Percentiles rank a stretch among this genome's conserved stretches.
Conservation (phyloP, 2,888 invertebrate genomes). For the Pseudeuparius sepicola region DNA sequence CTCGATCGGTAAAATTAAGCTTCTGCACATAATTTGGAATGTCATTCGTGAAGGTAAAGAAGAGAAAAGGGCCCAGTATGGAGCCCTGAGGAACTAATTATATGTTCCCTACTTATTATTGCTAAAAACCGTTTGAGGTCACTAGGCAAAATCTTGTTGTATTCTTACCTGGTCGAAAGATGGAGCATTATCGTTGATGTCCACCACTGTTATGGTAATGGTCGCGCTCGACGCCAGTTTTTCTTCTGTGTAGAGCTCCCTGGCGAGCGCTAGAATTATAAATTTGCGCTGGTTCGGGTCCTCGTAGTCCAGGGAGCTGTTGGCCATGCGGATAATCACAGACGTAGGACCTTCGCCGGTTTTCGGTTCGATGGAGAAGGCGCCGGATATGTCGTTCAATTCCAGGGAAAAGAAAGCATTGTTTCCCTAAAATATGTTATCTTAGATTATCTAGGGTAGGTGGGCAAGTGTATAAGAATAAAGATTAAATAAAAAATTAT, state of each 20-base stretch:
- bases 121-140: no score
- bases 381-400: conserved; percentile 69
- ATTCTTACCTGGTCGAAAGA: conserved; percentile 64
- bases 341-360: conserved; percentile 70
- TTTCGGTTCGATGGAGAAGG: conserved; percentile 75
- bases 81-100: no score
- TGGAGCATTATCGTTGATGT: conserved; percentile 82
- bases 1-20: no score
- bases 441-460: background rate
- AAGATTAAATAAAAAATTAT: conserved; percentile 1
- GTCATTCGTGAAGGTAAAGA: no score
- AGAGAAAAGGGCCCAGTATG: no score
- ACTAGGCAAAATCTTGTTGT: no score
- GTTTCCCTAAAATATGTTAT: conserved; percentile 50
- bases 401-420: conserved; percentile 75
- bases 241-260: conserved; percentile 66
- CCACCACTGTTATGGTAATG: conserved; percentile 66
- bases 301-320: conserved; percentile 76
- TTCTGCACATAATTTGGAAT: no score
- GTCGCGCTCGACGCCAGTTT: conserved; percentile 75
- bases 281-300: conserved; percentile 88
- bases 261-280: conserved; percentile 77
- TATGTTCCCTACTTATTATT: no score
- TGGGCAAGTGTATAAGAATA: background rate
- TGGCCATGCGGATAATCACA: conserved; percentile 71